These are phyloP conservation scores for Uropsilus gracilis DNA, from an alignment of 2,113 vertebrate genomes.

Conservation along the genomic window DNA sequence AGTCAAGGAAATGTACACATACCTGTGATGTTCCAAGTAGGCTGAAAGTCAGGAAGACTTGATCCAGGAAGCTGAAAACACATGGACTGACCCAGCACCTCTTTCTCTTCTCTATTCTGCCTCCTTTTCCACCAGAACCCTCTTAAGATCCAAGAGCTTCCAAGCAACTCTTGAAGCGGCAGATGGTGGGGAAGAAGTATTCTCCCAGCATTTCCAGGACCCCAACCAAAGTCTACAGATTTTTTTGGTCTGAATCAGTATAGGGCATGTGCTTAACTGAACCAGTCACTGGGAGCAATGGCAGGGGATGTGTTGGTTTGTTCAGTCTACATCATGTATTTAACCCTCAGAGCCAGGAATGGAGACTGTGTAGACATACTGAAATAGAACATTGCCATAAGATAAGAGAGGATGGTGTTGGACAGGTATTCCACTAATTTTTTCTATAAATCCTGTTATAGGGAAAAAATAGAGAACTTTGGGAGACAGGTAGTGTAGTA, in stretches of 20 bases:
- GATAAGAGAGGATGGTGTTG: neutral
- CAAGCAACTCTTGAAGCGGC: neutral
- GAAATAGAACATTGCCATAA: neutral
- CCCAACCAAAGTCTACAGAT: neutral
- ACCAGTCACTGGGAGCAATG: neutral
- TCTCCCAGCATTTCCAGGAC: neutral
- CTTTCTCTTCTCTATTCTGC: neutral
- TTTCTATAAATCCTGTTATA: neutral
- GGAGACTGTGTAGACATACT: neutral
- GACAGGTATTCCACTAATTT: neutral
- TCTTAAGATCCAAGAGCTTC: neutral
- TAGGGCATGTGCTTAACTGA: neutral
- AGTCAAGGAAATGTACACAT: neutral
- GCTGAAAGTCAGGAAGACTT: neutral
- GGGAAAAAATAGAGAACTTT: neutral
- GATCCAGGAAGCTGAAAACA: neutral
- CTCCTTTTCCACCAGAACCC: neutral
- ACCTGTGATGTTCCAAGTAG: neutral
- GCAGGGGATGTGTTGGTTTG: neutral
- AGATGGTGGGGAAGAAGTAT: neutral
- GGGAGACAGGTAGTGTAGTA: neutral
- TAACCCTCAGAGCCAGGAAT: neutral
- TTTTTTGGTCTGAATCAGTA: neutral
- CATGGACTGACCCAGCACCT: neutral
- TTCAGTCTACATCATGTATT: neutral